A percentile compares a stretch with the other conserved stretches of the same genome.
phyloP scores from a whole-genome alignment of 2,888 invertebrate species.

The Xanthia icteritia region DNA sequence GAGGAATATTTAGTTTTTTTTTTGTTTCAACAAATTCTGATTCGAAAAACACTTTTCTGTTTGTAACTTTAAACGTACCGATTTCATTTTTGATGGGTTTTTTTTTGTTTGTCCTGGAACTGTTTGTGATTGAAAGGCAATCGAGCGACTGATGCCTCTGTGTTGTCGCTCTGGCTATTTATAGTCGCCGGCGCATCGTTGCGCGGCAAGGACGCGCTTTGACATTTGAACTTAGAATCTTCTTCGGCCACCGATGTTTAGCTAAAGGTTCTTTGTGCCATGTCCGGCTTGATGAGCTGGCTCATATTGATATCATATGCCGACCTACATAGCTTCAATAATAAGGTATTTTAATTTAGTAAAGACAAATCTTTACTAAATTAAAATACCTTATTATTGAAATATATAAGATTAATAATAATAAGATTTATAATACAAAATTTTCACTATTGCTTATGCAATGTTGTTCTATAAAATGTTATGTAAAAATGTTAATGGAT shows the following conservation, averaged over 20 bases:
- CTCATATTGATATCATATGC: constrained; percentile 46
- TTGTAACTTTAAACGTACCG: constrained; percentile 78
- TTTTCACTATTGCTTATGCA: too few relatives aligned
- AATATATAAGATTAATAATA: too few relatives aligned
- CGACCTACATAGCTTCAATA: constrained; percentile 45
- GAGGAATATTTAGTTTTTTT: background rate
- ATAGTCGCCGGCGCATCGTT: constrained; percentile 76
- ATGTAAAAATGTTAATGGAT: too few relatives aligned
- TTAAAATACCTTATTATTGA: too few relatives aligned
- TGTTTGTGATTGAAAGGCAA: constrained; percentile 75
- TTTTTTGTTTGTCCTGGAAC: constrained; percentile 72
- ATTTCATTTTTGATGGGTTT: constrained; percentile 84
- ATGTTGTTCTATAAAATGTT: too few relatives aligned
- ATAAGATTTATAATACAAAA: too few relatives aligned
- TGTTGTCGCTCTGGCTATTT: constrained; percentile 76
- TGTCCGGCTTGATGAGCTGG: constrained; percentile 75
- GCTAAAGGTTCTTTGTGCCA: constrained; percentile 74
- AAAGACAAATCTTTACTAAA: too few relatives aligned
- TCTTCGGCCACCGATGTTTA: constrained; percentile 74
- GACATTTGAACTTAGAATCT: constrained; percentile 88
- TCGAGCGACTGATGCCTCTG: constrained; percentile 84
- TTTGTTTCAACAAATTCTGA: background rate
- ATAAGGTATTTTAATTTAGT: constrained; percentile 13
- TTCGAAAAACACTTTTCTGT: constrained; percentile 31
- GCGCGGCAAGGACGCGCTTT: constrained; percentile 83